phyloP scores from a whole-genome alignment of 2,113 vertebrate genomes.

The Caretta caretta region DNA sequence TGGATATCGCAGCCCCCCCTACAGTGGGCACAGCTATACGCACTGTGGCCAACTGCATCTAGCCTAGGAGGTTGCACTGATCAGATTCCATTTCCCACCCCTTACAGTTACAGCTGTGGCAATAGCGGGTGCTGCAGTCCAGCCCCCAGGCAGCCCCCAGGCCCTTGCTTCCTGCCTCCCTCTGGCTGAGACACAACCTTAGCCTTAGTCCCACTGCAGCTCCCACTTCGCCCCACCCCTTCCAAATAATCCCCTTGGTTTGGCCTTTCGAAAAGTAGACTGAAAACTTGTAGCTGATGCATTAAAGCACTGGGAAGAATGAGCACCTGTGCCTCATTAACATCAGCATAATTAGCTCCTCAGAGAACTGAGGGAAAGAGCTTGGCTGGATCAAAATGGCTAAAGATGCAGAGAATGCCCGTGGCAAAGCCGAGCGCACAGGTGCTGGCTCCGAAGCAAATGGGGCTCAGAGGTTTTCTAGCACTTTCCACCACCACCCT shows the following conservation, averaged over 20 bases:
- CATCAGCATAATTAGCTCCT: constrained; percentile 60
- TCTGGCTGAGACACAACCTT: not conserved
- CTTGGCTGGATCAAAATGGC: not conserved
- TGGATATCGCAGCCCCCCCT: too few species aligned
- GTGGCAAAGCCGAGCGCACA: not conserved
- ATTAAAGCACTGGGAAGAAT: constrained; percentile 52
- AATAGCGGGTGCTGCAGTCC: too few species aligned
- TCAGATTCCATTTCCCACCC: too few species aligned
- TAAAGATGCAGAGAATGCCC: fast-evolving
- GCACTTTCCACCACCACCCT: not conserved
- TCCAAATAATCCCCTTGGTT: not conserved
- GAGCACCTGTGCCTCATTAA: constrained; percentile 69
- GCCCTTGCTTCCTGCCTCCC: not conserved
- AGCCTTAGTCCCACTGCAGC: fast-evolving
- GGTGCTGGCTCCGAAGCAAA: not conserved
- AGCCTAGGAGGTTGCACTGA: too few species aligned
- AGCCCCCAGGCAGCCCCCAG: not conserved
- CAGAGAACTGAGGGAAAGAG: not conserved
- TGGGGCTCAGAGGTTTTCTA: not conserved
- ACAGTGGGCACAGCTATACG: too few species aligned
- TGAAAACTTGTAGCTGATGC: constrained; percentile 3
- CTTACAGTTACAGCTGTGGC: too few species aligned
- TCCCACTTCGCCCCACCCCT: fast-evolving
- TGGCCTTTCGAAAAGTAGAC: not conserved
- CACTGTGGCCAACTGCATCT: too few species aligned